Base-by-base conservation (phyloP, 2,113 vertebrate species). In the Tor tambroides region DNA sequence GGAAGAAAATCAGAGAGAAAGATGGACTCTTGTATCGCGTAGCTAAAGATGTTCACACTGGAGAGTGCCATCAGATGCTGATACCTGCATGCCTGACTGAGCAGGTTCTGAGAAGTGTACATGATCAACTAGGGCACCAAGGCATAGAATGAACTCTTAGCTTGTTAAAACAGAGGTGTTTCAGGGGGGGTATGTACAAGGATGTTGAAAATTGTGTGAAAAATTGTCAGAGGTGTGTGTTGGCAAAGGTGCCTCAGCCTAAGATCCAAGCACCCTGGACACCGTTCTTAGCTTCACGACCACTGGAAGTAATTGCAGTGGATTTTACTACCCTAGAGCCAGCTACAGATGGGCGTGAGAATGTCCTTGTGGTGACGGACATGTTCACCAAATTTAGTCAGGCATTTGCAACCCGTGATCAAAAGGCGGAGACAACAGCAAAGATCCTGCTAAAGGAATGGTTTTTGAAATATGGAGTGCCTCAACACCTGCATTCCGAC, bases 71-170 rank as follows among this genome's bases (percentile, higher is more conserved):
- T 6, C 69, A 76, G n/a, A n/a, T 76, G 43, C 28, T 87, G 4
- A 4, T 76, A 49, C 54, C 71, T 5, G 5, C 23, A 17, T 32
- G 80, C 65, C 12, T 69, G 7, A 77, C 10, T 21, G 26, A 38
- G 1, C n/a, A 63, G 19, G 71, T 77, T 11, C 49, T 83, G 17
- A 38, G 15, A 28, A 65, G 80, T 54, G 80, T 87, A 2, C 71
- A 83, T 76, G 43, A 83, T 21, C 9, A 41, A 2, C 65, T 83
- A 80, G 80, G 80, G 5, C 71, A 87, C n/a, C 71, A 87, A 14
- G 86, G 59, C 3, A 77, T 56, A 23, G 72, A 78, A 6, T 3
- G 5, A 1, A 87, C 80, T 1, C 19, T 69, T 1, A 14, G 9
- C 6, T 21, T 76, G 23, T 51, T 87, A 21, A 75, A 21, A 21